A percentile compares a stretch with the other conserved stretches of the same genome.
Conservation (phyloP, 2,888 invertebrate species). For the Agrochola lota region DNA sequence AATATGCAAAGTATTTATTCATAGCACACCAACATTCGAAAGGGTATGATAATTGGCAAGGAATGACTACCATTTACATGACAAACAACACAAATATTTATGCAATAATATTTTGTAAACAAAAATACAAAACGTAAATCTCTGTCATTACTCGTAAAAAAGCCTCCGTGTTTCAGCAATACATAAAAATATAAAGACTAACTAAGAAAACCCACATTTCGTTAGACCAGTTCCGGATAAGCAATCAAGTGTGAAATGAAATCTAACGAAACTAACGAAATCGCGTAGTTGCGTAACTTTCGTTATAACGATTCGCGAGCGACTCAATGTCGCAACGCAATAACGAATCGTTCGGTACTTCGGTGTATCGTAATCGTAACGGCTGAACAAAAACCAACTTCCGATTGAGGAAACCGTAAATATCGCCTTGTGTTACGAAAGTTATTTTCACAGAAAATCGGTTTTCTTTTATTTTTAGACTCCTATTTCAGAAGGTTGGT, state of each 20-base stretch:
- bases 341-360: slow-evolving; percentile 70
- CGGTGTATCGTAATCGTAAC: slow-evolving; percentile 73
- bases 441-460: slow-evolving; percentile 39
- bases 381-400: slow-evolving; percentile 73
- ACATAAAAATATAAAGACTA: slow-evolving; percentile 40
- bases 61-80: slow-evolving; percentile 48
- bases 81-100: slow-evolving; percentile 52
- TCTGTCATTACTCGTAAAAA: slow-evolving; percentile 46
- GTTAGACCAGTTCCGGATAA: slow-evolving; percentile 59
- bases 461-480: slow-evolving; percentile 48
- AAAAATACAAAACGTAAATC: slow-evolving; percentile 18
- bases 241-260: slow-evolving; percentile 85
- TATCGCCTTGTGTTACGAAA: slow-evolving; percentile 65
- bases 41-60: slow-evolving; percentile 55
- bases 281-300: slow-evolving; percentile 74
- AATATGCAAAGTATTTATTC: slow-evolving; percentile 49
- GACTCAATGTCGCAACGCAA: slow-evolving; percentile 68
- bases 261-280: slow-evolving; percentile 78
- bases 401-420: slow-evolving; percentile 64
- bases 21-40: slow-evolving; percentile 35
- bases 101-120: slow-evolving; percentile 43
- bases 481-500: slow-evolving; percentile 38
- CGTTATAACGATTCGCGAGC: slow-evolving; percentile 74
- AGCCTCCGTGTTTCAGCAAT: slow-evolving; percentile 35
- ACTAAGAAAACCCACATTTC: slow-evolving; percentile 47